Conservation (phyloP, 2,888 invertebrate species). For the Gnatocerus cornutus region DNA sequence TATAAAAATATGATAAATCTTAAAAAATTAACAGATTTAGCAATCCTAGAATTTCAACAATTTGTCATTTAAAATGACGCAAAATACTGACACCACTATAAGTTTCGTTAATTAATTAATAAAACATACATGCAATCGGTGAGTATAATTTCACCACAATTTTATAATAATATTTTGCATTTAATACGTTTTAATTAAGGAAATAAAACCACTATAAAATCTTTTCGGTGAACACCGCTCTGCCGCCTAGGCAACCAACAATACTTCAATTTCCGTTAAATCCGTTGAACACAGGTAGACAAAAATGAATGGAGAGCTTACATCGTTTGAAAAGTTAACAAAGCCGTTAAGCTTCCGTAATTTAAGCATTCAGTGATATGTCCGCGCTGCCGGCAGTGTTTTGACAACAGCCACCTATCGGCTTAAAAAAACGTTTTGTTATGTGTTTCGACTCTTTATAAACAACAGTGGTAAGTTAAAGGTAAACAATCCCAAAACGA, state of each 20-base stretch:
- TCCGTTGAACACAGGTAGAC: conserved; percentile 26
- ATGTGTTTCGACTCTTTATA: not conserved
- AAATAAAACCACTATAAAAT: too few relatives aligned
- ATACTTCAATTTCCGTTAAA: conserved; percentile 18
- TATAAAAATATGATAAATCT: too few relatives aligned
- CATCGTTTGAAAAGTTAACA: conserved; percentile 15
- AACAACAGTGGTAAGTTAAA: conserved; percentile 1
- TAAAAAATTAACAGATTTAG: too few relatives aligned
- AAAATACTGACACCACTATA: too few relatives aligned
- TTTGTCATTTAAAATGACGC: too few relatives aligned
- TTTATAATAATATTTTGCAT: too few relatives aligned
- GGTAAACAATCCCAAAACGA: not conserved
- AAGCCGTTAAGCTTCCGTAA: conserved; percentile 33
- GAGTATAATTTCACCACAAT: too few relatives aligned
- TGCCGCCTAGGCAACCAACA: conserved; percentile 15
- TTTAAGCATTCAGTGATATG: conserved; percentile 7
- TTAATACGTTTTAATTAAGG: too few relatives aligned
- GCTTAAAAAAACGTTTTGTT: not conserved
- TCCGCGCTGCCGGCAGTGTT: not conserved
- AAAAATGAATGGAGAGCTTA: conserved; percentile 13
- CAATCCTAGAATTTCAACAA: too few relatives aligned
- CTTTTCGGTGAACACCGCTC: not conserved
- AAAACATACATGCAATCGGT: too few relatives aligned
- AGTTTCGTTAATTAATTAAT: too few relatives aligned
- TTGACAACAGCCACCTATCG: not conserved